Base-by-base conservation (phyloP, 2,797 vertebrate genomes). In the Typhlichthys eigenmanni region DNA sequence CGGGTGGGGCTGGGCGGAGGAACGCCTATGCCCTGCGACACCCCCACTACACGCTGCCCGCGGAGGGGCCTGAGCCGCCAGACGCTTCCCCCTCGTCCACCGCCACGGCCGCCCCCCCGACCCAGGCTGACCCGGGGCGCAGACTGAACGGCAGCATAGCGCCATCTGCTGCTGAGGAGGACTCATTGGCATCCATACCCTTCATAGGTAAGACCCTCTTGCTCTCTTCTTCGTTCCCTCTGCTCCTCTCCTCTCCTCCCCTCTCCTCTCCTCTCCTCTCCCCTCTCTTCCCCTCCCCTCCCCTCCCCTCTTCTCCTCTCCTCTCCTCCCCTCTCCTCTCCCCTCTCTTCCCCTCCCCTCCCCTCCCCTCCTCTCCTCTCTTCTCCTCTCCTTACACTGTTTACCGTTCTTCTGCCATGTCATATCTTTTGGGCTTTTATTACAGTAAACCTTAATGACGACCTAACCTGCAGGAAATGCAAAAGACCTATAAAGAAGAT, bases 181-280 rank as follows among this genome's bases (percentile, higher is more conserved):
- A 98, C 80, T 97, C 96, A 0, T 84, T 99, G 88, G 96, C 97
- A 0, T 97, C 96, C 72, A 99, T 98, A 70, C 97, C 97, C 45
- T 99, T 95, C 85, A 99, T 99, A 57, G 97, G 97, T 98, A 91
- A 94, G 95, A 38, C 38, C 38, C 38, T 38, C 2, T 14, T 58
- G n/a, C 0, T 16, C 17, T 13, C 45, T 51, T 45, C 51, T 49
- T 38, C 32, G 46, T n/a, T 17, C 5, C 48, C 2, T 55, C 17
- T 58, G 49, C 50, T 63, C 45, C 53, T 19, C 48, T 24, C 63
- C 11, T 34, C 8, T 2, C n/a, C 1, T n/a, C 5, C 43, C 52
- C 1, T 34, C 47, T 17, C 1, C 29, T 38, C 10, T 56, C 54
- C 47, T 19, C 56, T 45, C 54, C 60, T 47, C 19, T 32, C 7